Evolutionary conservation across 2,888 invertebrate species (phyloP), one percentile per base, ranked within the genome.

Genomic region (Argyra leucocephala): DNA sequence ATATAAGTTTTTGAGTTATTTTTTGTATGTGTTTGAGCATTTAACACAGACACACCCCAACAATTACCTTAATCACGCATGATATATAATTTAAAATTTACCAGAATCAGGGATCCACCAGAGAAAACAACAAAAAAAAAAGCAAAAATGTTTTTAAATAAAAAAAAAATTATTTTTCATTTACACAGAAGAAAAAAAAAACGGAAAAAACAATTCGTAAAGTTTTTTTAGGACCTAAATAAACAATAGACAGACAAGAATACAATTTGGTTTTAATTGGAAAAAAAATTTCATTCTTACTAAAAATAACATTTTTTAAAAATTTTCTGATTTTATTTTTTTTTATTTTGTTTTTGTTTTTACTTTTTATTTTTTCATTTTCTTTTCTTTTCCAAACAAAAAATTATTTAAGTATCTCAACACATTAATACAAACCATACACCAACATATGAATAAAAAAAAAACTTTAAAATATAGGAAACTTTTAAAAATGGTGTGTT

Each of bases 261-360:
- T 77, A 78, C 78, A 78, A 78, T 77, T 76, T 76, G 76, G 74
- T 78, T 78, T 78, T 79, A 78, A 79, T 78, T 78, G 79, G 76
- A 79, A n/a, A n/a, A 78, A 77, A 70, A 70, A 18, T 48, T 37
- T 37, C 12, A 37, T 37, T 37, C 18, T 48, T n/a, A 18, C 48
- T n/a, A 48, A 48, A 48, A 48, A 48, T n/a, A 48, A 48, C 48
- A 48, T 18, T 18, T n/a, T 48, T 48, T 48, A 18, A 18, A 48
- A 48, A 12, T 48, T 15, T 48, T 48, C 15, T 48, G 5, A 2
- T 2, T 48, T 48, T 18, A 18, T 48, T n/a, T n/a, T 18, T 48
- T 48, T 48, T 48, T 48, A 15, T 48, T 48, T 48, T 48, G 2
- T 48, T 48, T 48, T 18, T 18, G 18, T 48, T 48, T 48, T 48